Conservation (phyloP, 2,888 invertebrate genomes). For the Catocala fraxini region DNA sequence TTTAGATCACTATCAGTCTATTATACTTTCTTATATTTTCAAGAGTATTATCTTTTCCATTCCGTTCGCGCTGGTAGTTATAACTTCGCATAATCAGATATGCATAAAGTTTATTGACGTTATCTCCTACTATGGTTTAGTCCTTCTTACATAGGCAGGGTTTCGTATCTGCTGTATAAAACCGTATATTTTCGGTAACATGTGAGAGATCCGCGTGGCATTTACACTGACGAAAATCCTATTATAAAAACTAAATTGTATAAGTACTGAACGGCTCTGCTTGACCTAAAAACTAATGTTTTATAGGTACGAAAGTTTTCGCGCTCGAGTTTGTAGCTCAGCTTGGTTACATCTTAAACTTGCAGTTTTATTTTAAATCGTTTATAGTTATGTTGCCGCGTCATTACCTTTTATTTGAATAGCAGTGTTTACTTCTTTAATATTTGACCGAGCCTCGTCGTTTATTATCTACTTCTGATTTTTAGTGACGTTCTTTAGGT, state of each 20-base stretch:
- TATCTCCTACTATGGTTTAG: background rate
- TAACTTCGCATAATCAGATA: conserved; percentile 13
- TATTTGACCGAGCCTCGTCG: background rate
- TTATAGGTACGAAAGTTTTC: background rate
- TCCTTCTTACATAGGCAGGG: background rate
- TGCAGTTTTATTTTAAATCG: background rate
- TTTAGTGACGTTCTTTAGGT: conserved; percentile 8
- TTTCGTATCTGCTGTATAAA: background rate
- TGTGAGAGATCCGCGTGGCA: no score
- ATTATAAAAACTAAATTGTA: no score
- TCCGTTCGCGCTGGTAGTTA: conserved; percentile 8
- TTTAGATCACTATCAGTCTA: background rate
- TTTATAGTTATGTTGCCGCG: background rate
- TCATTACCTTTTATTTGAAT: background rate
- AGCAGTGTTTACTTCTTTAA: no score
- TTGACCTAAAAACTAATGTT: no score
- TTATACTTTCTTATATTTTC: background rate
- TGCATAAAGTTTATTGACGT: background rate
- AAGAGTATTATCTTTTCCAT: conserved; percentile 1
- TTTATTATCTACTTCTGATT: conserved; percentile 1
- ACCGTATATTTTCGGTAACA: no score
- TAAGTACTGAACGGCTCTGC: no score
- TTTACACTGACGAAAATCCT: no score
- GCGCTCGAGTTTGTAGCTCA: background rate
- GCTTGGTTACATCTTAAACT: background rate